These are phyloP conservation scores for Epirrhoe alternata DNA, from an alignment of 2,888 invertebrate genomes.

Conservation along the genomic window DNA sequence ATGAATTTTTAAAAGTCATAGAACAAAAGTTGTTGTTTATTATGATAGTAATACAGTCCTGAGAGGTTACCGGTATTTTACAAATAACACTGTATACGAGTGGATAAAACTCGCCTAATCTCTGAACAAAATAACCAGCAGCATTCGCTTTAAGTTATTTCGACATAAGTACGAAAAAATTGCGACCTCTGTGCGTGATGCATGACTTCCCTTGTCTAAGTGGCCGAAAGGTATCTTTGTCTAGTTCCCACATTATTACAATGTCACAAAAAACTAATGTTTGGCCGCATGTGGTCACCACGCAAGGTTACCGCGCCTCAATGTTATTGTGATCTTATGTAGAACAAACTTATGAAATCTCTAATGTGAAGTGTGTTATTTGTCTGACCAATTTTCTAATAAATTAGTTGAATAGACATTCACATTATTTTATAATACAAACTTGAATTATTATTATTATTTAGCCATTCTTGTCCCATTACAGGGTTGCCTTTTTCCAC, in stretches of 20 bases:
- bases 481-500: no score
- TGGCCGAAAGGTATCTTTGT: constrained; percentile 56
- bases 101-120: no score
- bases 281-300: constrained; percentile 80
- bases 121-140: no score
- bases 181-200: constrained; percentile 62
- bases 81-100: no score
- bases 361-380: constrained; percentile 4
- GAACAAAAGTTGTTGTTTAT: no score
- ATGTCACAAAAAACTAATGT: constrained; percentile 74
- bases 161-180: constrained; percentile 30
- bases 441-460: no score
- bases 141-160: constrained; percentile 2
- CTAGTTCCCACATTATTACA: constrained; percentile 79
- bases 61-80: no score
- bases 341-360: constrained; percentile 54
- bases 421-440: no score
- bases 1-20: no score
- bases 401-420: no score
- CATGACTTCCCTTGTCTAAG: constrained; percentile 65
- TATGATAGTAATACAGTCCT: no score
- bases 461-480: no score
- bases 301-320: constrained; percentile 68
- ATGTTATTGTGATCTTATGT: constrained; percentile 55
- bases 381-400: constrained; percentile 2